A percentile compares a stretch with the other conserved stretches of the same genome.
Evolutionary conservation across 2,888 invertebrate species (phyloP).

Genomic region (Temnothorax ravouxi): DNA sequence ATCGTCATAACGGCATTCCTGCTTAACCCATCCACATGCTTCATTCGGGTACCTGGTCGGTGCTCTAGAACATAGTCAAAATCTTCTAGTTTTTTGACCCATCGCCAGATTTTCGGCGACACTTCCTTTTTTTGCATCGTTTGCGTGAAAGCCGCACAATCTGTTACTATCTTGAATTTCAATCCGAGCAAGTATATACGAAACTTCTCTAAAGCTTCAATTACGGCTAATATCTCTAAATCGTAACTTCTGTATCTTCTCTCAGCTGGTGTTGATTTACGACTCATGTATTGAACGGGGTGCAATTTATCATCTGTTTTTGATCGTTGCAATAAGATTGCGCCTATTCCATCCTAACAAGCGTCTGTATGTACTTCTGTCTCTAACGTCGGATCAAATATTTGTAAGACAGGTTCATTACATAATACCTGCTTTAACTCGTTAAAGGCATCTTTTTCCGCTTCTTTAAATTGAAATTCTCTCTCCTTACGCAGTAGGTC

Average conservation of each 20-base stretch:
- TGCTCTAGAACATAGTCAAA: constrained; percentile 11
- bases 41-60: not conserved
- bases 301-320: not conserved
- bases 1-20: constrained; percentile 1
- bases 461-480: not conserved
- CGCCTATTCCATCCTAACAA: not conserved
- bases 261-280: not conserved
- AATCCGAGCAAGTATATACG: not conserved
- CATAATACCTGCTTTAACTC: not conserved
- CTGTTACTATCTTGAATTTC: constrained; percentile 1
- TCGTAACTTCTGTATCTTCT: not conserved
- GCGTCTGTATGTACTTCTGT: not conserved
- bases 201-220: not conserved
- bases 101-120: constrained; percentile 42
- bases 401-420: not conserved
- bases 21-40: not conserved
- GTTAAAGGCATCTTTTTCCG: not conserved
- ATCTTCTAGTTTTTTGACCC: constrained; percentile 35
- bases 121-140: constrained; percentile 57
- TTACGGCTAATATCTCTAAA: not conserved
- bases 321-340: not conserved
- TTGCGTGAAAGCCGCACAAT: constrained; percentile 16
- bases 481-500: not conserved
- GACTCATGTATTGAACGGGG: not conserved
- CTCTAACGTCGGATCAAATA: not conserved